phyloP scores from a whole-genome alignment of 2,888 invertebrate species.

The Tetranychus piercei region DNA sequence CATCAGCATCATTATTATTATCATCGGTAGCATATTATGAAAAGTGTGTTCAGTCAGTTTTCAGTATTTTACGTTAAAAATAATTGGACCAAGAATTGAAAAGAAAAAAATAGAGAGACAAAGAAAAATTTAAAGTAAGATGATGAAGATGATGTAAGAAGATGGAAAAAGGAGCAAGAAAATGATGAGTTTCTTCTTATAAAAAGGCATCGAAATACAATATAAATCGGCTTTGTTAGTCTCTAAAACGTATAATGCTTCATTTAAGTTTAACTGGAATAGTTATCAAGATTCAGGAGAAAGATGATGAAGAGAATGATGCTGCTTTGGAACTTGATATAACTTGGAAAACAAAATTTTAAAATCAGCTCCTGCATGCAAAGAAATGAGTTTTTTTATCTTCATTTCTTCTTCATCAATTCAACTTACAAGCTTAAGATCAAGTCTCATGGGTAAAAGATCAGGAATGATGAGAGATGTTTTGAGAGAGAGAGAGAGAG shows the following conservation, averaged over 20 bases:
- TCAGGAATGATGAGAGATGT: slow-evolving; percentile 1
- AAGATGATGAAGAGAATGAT: slow-evolving; percentile 7
- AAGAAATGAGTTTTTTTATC: slow-evolving; percentile 3
- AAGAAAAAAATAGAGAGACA: background rate
- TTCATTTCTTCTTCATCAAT: background rate
- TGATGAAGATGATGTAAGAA: background rate
- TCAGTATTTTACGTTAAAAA: background rate
- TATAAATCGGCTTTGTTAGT: slow-evolving; percentile 1
- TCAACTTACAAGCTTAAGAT: slow-evolving; percentile 7
- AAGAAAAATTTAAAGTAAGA: background rate
- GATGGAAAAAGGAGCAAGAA: background rate
- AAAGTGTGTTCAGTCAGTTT: no score
- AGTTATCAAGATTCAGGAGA: slow-evolving; percentile 5
- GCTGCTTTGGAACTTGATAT: background rate
- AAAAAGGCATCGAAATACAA: background rate
- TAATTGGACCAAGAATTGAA: background rate
- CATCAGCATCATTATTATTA: no score
- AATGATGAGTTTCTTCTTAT: background rate
- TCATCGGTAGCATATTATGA: no score
- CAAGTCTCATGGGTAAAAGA: background rate
- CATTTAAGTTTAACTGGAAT: background rate
- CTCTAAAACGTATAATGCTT: background rate
- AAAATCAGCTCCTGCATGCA: background rate
- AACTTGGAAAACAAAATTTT: background rate
- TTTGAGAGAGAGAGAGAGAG: slow-evolving; percentile 7